Conservation (phyloP, 2,888 invertebrate species). For the Aporophyla nigra region DNA sequence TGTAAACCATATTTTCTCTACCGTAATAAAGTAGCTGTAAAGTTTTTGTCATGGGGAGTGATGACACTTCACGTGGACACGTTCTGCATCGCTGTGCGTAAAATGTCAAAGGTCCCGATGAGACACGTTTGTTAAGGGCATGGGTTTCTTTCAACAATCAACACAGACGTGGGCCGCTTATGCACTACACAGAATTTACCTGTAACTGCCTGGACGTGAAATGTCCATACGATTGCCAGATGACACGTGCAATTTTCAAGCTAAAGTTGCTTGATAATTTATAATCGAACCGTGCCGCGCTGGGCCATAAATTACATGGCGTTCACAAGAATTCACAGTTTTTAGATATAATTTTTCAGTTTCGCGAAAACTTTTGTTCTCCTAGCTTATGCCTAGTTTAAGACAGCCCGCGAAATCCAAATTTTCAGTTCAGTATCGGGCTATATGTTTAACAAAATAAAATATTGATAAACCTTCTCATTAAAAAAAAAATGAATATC, state of each 20-base stretch:
- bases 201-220: neutral
- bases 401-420: too few species aligned
- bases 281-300: neutral
- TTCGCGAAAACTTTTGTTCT: neutral
- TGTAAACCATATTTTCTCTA: conserved; percentile 39
- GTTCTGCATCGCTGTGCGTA: conserved; percentile 39
- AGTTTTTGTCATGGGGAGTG: conserved; percentile 56
- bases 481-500: too few species aligned
- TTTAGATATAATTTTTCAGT: neutral
- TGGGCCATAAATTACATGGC: neutral
- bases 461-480: too few species aligned
- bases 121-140: neutral
- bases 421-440: too few species aligned
- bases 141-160: neutral
- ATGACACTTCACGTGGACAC: conserved; percentile 42
- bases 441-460: too few species aligned
- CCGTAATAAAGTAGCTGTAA: conserved; percentile 35
- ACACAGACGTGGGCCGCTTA: too few species aligned
- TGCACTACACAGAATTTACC: neutral
- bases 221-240: neutral
- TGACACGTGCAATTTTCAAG: neutral
- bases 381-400: neutral
- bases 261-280: neutral
- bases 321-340: neutral
- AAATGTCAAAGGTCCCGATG: conserved; percentile 29